Evolutionary conservation across 2,797 vertebrate species (phyloP).

Genomic region (Diglossa cyanea): DNA sequence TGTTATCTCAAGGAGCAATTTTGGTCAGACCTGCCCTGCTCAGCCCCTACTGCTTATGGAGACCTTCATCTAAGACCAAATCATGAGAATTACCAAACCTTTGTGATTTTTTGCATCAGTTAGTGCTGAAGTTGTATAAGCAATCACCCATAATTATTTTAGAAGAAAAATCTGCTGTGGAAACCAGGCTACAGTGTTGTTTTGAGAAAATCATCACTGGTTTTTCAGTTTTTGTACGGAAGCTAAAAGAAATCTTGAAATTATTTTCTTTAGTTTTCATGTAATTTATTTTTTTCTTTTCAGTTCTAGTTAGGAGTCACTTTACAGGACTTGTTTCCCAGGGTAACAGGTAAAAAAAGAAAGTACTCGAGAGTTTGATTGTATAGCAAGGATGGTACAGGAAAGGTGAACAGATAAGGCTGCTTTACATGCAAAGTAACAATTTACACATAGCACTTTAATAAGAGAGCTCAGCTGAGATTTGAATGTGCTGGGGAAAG

Average conservation of each 20-base stretch:
- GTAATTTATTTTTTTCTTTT: not conserved
- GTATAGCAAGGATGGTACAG: not conserved
- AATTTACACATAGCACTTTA: not conserved
- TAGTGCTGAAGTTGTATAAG: not conserved
- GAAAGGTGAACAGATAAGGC: not conserved
- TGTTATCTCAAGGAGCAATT: not conserved
- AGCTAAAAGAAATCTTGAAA: not conserved
- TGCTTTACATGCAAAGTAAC: not conserved
- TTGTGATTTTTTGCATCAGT: not conserved
- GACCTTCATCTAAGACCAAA: not conserved
- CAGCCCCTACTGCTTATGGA: not conserved
- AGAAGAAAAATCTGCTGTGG: not conserved
- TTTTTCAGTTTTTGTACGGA: not conserved
- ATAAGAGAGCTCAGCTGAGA: not conserved
- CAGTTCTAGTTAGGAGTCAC: not conserved
- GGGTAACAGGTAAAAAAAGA: not conserved
- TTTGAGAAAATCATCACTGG: not conserved
- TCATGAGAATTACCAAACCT: not conserved
- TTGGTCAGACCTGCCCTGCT: not conserved
- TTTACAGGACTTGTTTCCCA: not conserved
- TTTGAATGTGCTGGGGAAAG: not conserved
- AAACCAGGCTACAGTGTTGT: not conserved
- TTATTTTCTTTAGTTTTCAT: not conserved
- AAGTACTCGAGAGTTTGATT: not conserved
- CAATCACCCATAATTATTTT: fast-evolving